Conservation (phyloP, 1,140 invertebrate species). For the Drosophila mauritiana region DNA sequence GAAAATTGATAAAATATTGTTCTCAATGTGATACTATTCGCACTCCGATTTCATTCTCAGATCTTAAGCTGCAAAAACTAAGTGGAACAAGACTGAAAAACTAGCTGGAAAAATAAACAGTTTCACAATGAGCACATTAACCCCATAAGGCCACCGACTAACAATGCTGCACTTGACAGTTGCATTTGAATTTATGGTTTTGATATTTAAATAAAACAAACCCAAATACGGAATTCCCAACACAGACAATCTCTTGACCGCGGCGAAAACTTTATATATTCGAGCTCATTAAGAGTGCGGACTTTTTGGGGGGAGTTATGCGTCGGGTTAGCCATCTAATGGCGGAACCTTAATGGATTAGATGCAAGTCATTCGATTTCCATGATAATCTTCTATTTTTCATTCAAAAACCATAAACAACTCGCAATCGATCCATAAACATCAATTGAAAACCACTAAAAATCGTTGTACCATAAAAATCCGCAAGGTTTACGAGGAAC, state of each 20-base stretch:
- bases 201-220: conserved; percentile 71
- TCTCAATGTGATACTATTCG: conserved; percentile 15
- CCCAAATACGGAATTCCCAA: conserved; percentile 62
- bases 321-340: conserved; percentile 24
- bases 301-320: conserved; percentile 63
- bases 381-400: conserved; percentile 30
- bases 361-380: conserved; percentile 13
- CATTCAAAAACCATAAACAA: conserved; percentile 54
- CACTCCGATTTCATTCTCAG: conserved; percentile 40
- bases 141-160: conserved; percentile 52
- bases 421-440: conserved; percentile 31
- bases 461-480: conserved; percentile 41
- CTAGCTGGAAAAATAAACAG: conserved; percentile 43
- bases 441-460: conserved; percentile 53
- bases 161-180: conserved; percentile 70
- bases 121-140: conserved; percentile 74
- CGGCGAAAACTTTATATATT: conserved; percentile 23
- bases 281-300: conserved; percentile 62
- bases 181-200: conserved; percentile 69
- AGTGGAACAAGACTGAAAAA: conserved; percentile 26
- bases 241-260: conserved; percentile 49
- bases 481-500: conserved; percentile 33
- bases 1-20: conserved; percentile 41
- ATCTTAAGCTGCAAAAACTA: conserved; percentile 15
- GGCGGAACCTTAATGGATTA: conserved; percentile 16